Conservation (phyloP, 2,113 vertebrate genomes). For the Gadus chalcogrammus region DNA sequence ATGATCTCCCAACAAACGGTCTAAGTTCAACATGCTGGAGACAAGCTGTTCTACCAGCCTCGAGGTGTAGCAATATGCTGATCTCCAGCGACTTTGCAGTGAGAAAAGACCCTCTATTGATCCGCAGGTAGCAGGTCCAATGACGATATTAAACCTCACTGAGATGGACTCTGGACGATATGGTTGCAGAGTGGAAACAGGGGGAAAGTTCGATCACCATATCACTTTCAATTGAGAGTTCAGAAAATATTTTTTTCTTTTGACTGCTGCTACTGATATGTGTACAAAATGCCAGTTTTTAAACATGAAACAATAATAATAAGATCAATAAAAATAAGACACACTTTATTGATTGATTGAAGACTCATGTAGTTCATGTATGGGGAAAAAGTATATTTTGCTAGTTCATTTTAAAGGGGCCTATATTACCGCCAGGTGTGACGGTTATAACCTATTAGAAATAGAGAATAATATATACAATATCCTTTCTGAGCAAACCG, state of each 20-base stretch:
- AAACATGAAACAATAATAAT: too few relatives aligned
- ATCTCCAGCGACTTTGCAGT: conserved; percentile 31
- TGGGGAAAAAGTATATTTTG: too few relatives aligned
- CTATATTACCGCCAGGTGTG: too few relatives aligned
- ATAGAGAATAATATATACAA: too few relatives aligned
- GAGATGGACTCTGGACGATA: conserved; percentile 37
- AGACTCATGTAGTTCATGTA: too few relatives aligned
- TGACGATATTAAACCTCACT: conserved; percentile 19
- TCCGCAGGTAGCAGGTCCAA: conserved; percentile 15
- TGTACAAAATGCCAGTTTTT: too few relatives aligned
- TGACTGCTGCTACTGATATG: not conserved
- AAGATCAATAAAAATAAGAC: too few relatives aligned
- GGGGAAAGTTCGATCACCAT: conserved; percentile 42
- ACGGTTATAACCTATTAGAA: too few relatives aligned
- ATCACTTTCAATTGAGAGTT: conserved; percentile 22
- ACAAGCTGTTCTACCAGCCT: conserved; percentile 22
- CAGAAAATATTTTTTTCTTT: not conserved
- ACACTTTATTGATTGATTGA: too few relatives aligned
- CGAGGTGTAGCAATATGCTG: conserved; percentile 30
- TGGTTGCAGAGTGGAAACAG: conserved; percentile 36
- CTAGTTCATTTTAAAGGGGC: too few relatives aligned
- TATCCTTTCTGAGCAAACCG: too few relatives aligned
- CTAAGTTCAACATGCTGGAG: conserved; percentile 39
- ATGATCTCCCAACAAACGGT: conserved; percentile 23
- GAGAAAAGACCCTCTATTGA: not conserved